Evolutionary conservation across 2,888 invertebrate genomes (phyloP), one percentile per base, ranked within the genome.

Genomic region (Lamellibrachia satsuma): DNA sequence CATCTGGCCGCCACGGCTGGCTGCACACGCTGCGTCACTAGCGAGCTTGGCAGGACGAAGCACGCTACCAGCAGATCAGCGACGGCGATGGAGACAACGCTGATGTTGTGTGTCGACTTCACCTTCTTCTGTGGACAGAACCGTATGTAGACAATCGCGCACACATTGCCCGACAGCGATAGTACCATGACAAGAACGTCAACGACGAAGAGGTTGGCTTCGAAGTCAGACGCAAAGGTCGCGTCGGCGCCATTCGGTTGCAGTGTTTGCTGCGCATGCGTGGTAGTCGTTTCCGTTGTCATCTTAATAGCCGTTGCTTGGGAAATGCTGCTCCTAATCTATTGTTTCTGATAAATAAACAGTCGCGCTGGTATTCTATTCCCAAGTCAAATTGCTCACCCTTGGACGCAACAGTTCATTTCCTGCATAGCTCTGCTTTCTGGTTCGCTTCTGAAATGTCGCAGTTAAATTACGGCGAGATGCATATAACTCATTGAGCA

Each of bases 21-120:
- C 91, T 52, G 75, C 15, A 75, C 15, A 2, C 15, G 75, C 22
- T 75, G 75, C 75, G 75, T 90, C 2, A 90, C 92, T 2, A 94
- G 90, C 57, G 92, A 91, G 7, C 90, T 90, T 0, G 94, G 93
- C 22, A 93, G 75, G 9, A 93, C 93, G 52, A 93, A 91, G 7
- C 55, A 52, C 57, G 93, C 91, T 0, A 92, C 92, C 51, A 93
- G 52, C 3, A 93, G 90, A 75, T 93, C 92, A 7, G 93, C 92
- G 3, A 92, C 92, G 3, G 93, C 93, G 11, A 94, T 91, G 15
- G 94, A 94, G 22, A 93, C 93, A 39, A 93, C 93, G n/a, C 93
- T 91, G 52, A 94, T 93, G 92, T 93, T 93, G 90, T 93, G 93
- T 0, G 93, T 91, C 4, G 92, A 92, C 3, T 92, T 91, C 39